Conservation (phyloP, 2,888 invertebrate species). For the Aleiodes leptofemur region DNA sequence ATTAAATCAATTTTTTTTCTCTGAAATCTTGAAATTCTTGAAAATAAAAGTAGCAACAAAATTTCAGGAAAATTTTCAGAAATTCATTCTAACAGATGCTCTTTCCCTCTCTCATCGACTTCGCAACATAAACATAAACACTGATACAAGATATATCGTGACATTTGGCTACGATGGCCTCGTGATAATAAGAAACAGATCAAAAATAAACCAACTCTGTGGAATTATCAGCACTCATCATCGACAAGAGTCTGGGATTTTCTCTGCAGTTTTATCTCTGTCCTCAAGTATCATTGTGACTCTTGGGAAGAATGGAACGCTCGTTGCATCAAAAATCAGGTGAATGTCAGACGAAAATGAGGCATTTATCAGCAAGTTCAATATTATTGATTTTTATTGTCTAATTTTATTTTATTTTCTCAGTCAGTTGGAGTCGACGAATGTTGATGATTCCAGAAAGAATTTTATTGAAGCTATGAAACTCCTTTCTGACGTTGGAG, state of each 20-base stretch:
- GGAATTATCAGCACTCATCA: conserved; percentile 73
- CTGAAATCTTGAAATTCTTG: too few relatives aligned
- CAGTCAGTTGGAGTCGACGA: conserved; percentile 41
- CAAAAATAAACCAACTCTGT: conserved; percentile 62
- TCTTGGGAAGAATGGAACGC: conserved; percentile 74
- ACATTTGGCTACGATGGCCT: conserved; percentile 76
- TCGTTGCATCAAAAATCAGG: conserved; percentile 61
- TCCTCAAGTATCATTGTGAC: conserved; percentile 69
- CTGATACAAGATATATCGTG: conserved; percentile 64
- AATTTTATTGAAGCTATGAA: background rate
- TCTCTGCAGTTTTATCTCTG: conserved; percentile 75
- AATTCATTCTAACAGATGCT: conserved; percentile 52
- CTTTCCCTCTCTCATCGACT: conserved; percentile 72
- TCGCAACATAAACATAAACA: conserved; percentile 66
- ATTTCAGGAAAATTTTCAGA: conserved; percentile 57
- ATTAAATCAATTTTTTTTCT: too few relatives aligned
- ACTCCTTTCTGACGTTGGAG: background rate
- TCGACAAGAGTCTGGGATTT: conserved; percentile 75
- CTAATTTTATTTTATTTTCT: conserved; percentile 4
- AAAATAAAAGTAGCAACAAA: too few relatives aligned
- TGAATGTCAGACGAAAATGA: conserved; percentile 32
- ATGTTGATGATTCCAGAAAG: background rate
- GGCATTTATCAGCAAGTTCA: background rate
- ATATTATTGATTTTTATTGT: background rate
- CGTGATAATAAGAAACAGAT: conserved; percentile 68